These are phyloP conservation scores for Zhengitettix transpicula DNA, from an alignment of 2,888 invertebrate genomes.

Conservation along the genomic window DNA sequence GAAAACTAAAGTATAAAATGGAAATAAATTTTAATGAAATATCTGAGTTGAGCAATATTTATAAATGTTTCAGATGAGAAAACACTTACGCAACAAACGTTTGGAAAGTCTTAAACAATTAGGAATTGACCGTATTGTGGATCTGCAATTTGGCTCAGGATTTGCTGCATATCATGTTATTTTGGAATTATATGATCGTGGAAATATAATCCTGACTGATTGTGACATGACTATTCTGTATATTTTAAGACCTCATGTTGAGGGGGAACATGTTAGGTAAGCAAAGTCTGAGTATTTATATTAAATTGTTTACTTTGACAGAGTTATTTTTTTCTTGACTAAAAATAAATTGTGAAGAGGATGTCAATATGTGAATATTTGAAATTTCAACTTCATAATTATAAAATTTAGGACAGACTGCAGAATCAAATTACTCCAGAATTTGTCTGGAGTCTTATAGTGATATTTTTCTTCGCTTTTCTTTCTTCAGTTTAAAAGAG, in stretches of 20 bases:
- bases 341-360: too few relatives aligned
- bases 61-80: conserved; percentile 52
- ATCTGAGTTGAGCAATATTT: too few relatives aligned
- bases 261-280: conserved; percentile 70
- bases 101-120: conserved; percentile 72
- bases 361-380: too few relatives aligned
- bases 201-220: conserved; percentile 92
- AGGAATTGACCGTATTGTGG: conserved; percentile 85
- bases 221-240: conserved; percentile 76
- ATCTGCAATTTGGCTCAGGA: conserved; percentile 85
- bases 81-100: conserved; percentile 91
- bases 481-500: too few relatives aligned
- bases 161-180: conserved; percentile 92
- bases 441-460: too few relatives aligned
- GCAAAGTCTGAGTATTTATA: conserved; percentile 2
- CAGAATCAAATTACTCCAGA: too few relatives aligned
- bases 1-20: too few relatives aligned
- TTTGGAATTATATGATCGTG: conserved; percentile 86
- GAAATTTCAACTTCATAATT: too few relatives aligned
- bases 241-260: conserved; percentile 79
- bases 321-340: too few relatives aligned
- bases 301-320: not conserved
- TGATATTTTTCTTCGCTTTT: too few relatives aligned
- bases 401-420: too few relatives aligned
- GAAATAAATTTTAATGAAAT: too few relatives aligned